These are phyloP conservation scores for Drosophila jambulina DNA, from an alignment of 1,140 invertebrate genomes.

Conservation along the genomic window DNA sequence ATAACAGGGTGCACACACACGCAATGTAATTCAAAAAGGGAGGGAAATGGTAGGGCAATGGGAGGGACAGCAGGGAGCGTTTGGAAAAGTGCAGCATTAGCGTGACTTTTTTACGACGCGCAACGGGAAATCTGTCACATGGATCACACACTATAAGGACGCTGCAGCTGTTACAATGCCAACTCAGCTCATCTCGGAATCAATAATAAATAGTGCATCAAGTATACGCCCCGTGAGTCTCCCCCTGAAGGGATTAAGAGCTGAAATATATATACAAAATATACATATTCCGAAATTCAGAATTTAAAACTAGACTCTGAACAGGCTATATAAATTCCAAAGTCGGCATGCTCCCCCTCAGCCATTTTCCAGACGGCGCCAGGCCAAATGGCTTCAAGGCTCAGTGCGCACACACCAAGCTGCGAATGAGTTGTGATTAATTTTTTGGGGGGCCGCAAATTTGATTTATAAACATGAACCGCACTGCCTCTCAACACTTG, in stretches of 20 bases:
- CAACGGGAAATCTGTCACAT: constrained; percentile 19
- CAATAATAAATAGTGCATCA: constrained; percentile 19
- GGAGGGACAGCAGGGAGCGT: neutral
- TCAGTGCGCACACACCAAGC: constrained; percentile 28
- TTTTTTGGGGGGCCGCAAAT: constrained; percentile 27
- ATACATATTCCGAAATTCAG: neutral
- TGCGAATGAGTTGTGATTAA: constrained; percentile 59
- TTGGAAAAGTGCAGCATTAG: constrained; percentile 30
- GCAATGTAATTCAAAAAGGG: neutral
- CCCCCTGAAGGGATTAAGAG: neutral
- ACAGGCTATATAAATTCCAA: constrained; percentile 53
- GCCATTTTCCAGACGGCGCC: neutral
- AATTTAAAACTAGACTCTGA: neutral
- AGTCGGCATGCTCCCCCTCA: constrained; percentile 16
- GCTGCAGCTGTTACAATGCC: constrained; percentile 9
- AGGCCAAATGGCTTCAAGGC: constrained; percentile 37
- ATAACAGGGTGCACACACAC: neutral
- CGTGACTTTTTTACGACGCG: constrained; percentile 31
- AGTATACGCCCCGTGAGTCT: constrained; percentile 10
- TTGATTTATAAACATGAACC: constrained; percentile 70
- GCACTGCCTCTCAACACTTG: constrained; percentile 45
- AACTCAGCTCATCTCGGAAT: constrained; percentile 7
- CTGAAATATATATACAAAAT: neutral
- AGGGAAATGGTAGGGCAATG: neutral
- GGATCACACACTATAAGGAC: constrained; percentile 13